A percentile compares a stretch with the other conserved stretches of the same genome.
Evolutionary conservation across 2,797 vertebrate species (phyloP).

Genomic region (Luscinia megarhynchos): DNA sequence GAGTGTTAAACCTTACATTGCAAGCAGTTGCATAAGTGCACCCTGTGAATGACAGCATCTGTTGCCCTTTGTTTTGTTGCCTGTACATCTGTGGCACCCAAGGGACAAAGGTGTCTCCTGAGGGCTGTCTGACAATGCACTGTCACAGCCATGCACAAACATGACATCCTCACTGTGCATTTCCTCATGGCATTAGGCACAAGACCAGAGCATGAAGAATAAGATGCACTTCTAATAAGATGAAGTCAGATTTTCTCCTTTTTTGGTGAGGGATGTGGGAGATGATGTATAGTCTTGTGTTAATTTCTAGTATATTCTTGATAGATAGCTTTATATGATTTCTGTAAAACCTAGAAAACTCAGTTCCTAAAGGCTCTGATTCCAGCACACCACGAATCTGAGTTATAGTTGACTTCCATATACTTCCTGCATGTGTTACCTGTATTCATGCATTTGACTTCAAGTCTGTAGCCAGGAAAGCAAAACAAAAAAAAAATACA

Average conservation of each 20-base stretch:
- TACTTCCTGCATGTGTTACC: not conserved
- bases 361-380: not conserved
- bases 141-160: not conserved
- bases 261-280: not conserved
- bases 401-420: not conserved
- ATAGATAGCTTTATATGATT: not conserved
- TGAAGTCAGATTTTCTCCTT: not conserved
- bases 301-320: not conserved
- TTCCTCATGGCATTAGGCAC: not conserved
- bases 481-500: not conserved
- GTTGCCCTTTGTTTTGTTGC: not conserved
- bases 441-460: accelerated
- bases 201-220: not conserved
- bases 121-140: not conserved
- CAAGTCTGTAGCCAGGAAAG: not conserved
- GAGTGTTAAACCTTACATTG: not conserved
- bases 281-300: not conserved
- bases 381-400: not conserved
- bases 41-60: not conserved
- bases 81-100: not conserved
- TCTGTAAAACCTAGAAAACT: not conserved
- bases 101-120: not conserved
- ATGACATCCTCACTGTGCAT: accelerated
- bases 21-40: not conserved
- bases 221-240: not conserved